These are phyloP conservation scores for Drosophila asahinai DNA, from an alignment of 1,140 invertebrate genomes.

Conservation along the genomic window DNA sequence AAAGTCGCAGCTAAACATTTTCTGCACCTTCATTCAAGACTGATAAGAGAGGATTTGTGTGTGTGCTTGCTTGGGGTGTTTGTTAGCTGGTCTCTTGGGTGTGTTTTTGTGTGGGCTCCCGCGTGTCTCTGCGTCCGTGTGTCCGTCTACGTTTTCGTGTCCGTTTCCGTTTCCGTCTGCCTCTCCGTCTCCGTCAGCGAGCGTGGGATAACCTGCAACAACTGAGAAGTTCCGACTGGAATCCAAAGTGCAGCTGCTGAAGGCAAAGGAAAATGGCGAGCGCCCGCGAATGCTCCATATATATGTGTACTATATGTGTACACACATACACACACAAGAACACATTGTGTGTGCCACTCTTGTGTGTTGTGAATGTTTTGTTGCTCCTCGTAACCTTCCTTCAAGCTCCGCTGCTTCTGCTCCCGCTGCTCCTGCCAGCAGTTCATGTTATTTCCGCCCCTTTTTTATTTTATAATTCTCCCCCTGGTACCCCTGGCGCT, in stretches of 20 bases:
- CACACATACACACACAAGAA: constrained; percentile 12
- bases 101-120: constrained; percentile 11
- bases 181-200: constrained; percentile 73
- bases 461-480: constrained; percentile 75
- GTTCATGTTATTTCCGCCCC: constrained; percentile 49
- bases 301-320: constrained; percentile 30
- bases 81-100: constrained; percentile 23
- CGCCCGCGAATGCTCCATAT: constrained; percentile 72
- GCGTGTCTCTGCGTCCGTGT: constrained; percentile 34
- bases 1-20: constrained; percentile 7
- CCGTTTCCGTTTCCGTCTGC: constrained; percentile 59
- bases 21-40: constrained; percentile 4
- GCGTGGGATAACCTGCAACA: constrained; percentile 80
- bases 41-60: constrained; percentile 25
- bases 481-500: constrained; percentile 39
- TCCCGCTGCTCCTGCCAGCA: constrained; percentile 9
- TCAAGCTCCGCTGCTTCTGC: constrained; percentile 31
- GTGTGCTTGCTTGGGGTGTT: constrained; percentile 3
- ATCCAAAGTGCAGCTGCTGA: constrained; percentile 72
- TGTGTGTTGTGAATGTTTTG: constrained; percentile 77
- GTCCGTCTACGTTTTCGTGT: constrained; percentile 53
- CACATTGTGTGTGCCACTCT: constrained; percentile 57
- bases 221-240: constrained; percentile 70
- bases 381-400: constrained; percentile 59
- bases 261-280: constrained; percentile 74